phyloP scores from a whole-genome alignment of 2,888 invertebrate genomes.

The Athalia cordata region DNA sequence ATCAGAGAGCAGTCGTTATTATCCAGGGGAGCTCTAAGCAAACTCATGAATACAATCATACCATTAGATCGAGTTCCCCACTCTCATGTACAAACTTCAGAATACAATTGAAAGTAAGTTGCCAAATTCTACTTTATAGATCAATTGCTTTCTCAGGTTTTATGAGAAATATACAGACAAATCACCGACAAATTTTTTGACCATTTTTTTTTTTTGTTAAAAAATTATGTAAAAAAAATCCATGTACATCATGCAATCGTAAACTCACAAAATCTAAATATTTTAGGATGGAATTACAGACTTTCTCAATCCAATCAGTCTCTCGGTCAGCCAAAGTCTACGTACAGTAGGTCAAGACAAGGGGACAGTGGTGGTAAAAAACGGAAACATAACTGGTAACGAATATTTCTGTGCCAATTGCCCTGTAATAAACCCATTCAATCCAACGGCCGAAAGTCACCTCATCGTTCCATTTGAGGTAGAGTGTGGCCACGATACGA shows the following conservation, averaged over 20 bases:
- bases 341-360: constrained; percentile 45
- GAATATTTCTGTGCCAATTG: constrained; percentile 62
- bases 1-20: constrained; percentile 5
- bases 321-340: constrained; percentile 53
- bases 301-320: constrained; percentile 59
- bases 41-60: constrained; percentile 34
- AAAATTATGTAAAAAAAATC: too few species aligned
- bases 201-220: too few species aligned
- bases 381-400: constrained; percentile 22
- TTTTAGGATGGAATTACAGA: constrained; percentile 60
- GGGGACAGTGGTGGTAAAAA: constrained; percentile 48
- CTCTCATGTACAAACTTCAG: background rate
- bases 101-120: constrained; percentile 1
- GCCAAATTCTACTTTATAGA: too few species aligned
- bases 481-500: constrained; percentile 64
- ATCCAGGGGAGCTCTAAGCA: too few species aligned
- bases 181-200: background rate
- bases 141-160: too few species aligned
- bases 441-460: constrained; percentile 55
- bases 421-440: constrained; percentile 57
- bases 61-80: background rate
- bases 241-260: too few species aligned
- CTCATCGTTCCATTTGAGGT: constrained; percentile 63
- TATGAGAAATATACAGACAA: background rate
- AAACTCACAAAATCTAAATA: background rate